phyloP scores from a whole-genome alignment of 2,797 vertebrate genomes.

The Chanos chanos region DNA sequence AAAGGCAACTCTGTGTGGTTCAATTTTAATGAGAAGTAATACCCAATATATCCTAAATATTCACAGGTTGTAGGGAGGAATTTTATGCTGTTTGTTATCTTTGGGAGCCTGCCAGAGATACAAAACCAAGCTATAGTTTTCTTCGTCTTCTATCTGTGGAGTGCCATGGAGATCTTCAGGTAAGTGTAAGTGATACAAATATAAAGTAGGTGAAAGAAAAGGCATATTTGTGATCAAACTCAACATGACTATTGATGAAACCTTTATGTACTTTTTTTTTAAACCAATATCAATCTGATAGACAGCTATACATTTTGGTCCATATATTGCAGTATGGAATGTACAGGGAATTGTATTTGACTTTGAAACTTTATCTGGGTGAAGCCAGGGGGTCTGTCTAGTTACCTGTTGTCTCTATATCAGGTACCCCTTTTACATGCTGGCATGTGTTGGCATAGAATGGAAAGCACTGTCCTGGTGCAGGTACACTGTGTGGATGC shows the following conservation, averaged over 20 bases:
- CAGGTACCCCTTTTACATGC: constrained; percentile 93
- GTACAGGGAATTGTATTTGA: too few species aligned
- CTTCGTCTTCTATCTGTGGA: constrained; percentile 91
- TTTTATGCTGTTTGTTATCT: constrained; percentile 85
- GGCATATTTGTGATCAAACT: too few species aligned
- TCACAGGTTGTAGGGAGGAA: constrained; percentile 83
- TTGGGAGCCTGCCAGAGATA: constrained; percentile 87
- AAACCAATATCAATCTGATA: too few species aligned
- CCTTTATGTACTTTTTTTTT: too few species aligned
- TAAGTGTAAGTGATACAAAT: constrained; percentile 43
- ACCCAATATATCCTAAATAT: too few species aligned
- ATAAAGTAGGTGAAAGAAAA: too few species aligned
- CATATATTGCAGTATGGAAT: too few species aligned
- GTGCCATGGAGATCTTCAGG: constrained; percentile 87
- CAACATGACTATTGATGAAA: too few species aligned
- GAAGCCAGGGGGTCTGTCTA: too few species aligned
- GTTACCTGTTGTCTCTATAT: neutral
- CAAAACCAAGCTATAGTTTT: constrained; percentile 88
- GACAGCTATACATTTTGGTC: too few species aligned
- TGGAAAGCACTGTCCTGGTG: constrained; percentile 90
- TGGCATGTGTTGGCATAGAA: constrained; percentile 80
- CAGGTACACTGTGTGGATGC: constrained; percentile 87
- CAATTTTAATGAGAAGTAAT: too few species aligned
- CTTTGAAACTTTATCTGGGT: too few species aligned
- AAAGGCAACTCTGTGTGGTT: neutral